A percentile compares a stretch with the other conserved stretches of the same genome.
Evolutionary conservation across 37 sponge, comb jelly and placozoan species (phyloP).

Genomic region (Trichoplax adhaerens): DNA sequence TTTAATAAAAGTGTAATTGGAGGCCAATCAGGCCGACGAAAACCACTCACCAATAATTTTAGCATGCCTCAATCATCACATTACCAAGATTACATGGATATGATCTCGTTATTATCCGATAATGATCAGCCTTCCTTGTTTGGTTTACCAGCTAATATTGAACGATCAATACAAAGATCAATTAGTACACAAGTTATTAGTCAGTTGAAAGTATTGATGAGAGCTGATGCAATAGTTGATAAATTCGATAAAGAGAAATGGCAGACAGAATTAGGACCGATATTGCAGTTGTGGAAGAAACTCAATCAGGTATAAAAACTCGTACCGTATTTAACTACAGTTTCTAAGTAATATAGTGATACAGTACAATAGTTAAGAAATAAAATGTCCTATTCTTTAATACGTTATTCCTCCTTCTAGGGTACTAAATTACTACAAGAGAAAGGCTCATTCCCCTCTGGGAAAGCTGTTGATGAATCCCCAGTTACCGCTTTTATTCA

Average conservation of each 20-base stretch:
- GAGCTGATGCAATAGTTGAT: constrained; percentile 28
- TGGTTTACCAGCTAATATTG: constrained; percentile 84
- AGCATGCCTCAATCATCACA: constrained; percentile 6
- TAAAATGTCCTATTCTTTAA: too few species aligned
- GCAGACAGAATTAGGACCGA: constrained; percentile 48
- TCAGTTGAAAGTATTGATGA: constrained; percentile 61
- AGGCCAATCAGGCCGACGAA: constrained; percentile 12
- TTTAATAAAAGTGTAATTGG: constrained; percentile 33
- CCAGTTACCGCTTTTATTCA: constrained; percentile 52
- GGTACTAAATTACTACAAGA: constrained; percentile 52
- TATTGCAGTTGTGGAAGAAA: constrained; percentile 85
- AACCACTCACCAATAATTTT: background rate
- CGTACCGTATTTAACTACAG: background rate
- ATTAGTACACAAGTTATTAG: constrained; percentile 45
- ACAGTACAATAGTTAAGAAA: too few species aligned
- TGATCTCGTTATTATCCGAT: constrained; percentile 66
- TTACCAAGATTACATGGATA: constrained; percentile 48
- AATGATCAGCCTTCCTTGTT: constrained; percentile 59
- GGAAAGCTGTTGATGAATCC: constrained; percentile 11
- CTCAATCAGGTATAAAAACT: constrained; percentile 60
- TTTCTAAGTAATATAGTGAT: background rate
- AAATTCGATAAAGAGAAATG: constrained; percentile 73
- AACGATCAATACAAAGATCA: constrained; percentile 46
- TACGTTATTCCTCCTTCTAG: constrained; percentile 4
- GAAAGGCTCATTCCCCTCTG: constrained; percentile 32